Conservation (phyloP, 2,888 invertebrate species). For the Tenthredo distinguenda region DNA sequence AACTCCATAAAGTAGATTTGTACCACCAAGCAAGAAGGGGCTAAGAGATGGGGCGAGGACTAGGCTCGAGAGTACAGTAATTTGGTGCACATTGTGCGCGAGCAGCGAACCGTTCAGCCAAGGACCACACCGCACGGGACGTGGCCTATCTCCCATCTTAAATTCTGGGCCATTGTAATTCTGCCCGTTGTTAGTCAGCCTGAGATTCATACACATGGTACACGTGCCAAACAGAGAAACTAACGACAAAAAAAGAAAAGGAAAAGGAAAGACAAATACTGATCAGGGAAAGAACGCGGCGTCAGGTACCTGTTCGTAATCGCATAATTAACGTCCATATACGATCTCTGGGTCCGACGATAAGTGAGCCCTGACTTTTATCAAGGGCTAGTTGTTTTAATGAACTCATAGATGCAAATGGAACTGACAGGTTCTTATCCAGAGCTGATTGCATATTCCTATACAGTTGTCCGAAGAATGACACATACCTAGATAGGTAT, state of each 20-base stretch:
- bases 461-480: neutral
- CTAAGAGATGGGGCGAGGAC: constrained; percentile 10
- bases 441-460: neutral
- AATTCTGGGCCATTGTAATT: constrained; percentile 47
- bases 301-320: neutral
- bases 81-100: constrained; percentile 59
- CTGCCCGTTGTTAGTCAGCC: neutral
- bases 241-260: neutral
- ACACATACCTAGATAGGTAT: neutral
- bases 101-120: constrained; percentile 56
- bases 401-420: neutral
- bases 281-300: neutral
- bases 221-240: constrained; percentile 25
- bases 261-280: neutral
- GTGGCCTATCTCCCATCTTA: constrained; percentile 35
- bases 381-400: neutral
- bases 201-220: neutral
- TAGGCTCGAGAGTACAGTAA: constrained; percentile 45
- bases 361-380: neutral
- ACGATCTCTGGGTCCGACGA: neutral
- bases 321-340: neutral
- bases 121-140: constrained; percentile 46
- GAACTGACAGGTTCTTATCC: neutral
- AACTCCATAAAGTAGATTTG: neutral
- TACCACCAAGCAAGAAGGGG: constrained; percentile 1